Percentiles rank a stretch among this genome's conserved stretches.
phyloP scores from a whole-genome alignment of 2,113 vertebrate genomes.

The Oryzias celebensis region DNA sequence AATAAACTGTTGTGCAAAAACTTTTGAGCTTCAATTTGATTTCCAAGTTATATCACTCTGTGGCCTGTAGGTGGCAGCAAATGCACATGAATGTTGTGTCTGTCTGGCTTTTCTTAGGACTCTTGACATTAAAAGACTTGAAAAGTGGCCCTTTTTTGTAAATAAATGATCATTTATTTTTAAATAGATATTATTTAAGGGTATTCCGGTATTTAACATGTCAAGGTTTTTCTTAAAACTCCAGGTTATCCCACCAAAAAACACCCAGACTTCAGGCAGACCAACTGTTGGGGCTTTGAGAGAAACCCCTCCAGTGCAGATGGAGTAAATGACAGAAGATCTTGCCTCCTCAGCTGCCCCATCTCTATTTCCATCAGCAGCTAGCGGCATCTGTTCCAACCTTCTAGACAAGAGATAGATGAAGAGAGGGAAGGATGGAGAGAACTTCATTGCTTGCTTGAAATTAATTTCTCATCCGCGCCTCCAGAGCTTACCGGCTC shows the following conservation, averaged over 20 bases:
- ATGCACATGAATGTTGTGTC: conserved; percentile 16
- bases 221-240: too few relatives aligned
- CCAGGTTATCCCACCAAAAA: too few relatives aligned
- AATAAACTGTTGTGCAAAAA: too few relatives aligned
- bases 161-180: too few relatives aligned
- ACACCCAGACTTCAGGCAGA: background rate
- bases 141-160: too few relatives aligned
- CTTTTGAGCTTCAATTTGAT: background rate
- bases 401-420: conserved; percentile 52
- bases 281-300: background rate
- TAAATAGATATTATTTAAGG: too few relatives aligned
- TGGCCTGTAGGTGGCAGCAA: conserved; percentile 68
- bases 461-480: conserved; percentile 81
- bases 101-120: background rate
- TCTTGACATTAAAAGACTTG: background rate
- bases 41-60: conserved; percentile 1
- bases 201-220: too few relatives aligned
- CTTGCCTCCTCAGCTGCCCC: conserved; percentile 25
- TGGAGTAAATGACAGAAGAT: too few relatives aligned
- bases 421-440: conserved; percentile 27
- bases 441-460: conserved; percentile 73
- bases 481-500: conserved; percentile 73
- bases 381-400: conserved; percentile 72
- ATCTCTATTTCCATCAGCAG: conserved; percentile 50
- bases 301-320: too few relatives aligned